Evolutionary conservation across 2,797 vertebrate genomes (phyloP), one percentile per base, ranked within the genome.

Genomic region (Trichosurus vulpecula): DNA sequence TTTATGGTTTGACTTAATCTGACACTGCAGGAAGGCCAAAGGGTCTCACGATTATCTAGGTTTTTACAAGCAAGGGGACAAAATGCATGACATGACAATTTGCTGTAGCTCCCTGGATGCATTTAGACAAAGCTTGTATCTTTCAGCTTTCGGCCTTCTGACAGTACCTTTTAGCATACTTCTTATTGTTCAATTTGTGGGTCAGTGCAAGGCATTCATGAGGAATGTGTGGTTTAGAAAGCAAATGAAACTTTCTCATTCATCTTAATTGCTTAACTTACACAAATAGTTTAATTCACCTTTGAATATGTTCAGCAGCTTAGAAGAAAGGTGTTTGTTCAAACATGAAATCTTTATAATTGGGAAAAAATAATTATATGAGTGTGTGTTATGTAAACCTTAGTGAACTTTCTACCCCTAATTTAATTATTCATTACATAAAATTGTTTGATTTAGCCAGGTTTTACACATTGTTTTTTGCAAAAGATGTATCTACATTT

Each of bases 61-160:
- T 96, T 95, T 95, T 98, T 96, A 98, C 98, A 98, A 98, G 98
- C 97, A 98, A 98, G 95, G 97, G 97, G 98, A 98, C 98, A 98
- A 98, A 99, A 98, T 99, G 99, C 99, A 98, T 99, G 99, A 99
- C 99, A 98, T 98, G 98, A 99, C 99, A 99, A 99, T 99, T 99
- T 99, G 99, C 99, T 97, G 97, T 98, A 98, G 99, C 99, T 99
- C 98, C 99, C 98, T 98, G 97, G 98, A 98, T 98, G 98, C 97
- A 97, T 95, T 96, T 98, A 98, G 98, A 99, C 99, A 99, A 99
- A 99, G 98, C 99, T 98, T 97, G 90, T 98, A 98, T 97, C 98
- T 96, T 98, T 98, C 98, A 98, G 97, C 94, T 94, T 98, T 98
- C 96, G 98, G 97, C 97, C 98, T 97, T 98, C 98, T 97, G 97